Evolutionary conservation across 2,113 vertebrate species (phyloP), one percentile per base, ranked within the genome.

Genomic region (Rissa tridactyla): DNA sequence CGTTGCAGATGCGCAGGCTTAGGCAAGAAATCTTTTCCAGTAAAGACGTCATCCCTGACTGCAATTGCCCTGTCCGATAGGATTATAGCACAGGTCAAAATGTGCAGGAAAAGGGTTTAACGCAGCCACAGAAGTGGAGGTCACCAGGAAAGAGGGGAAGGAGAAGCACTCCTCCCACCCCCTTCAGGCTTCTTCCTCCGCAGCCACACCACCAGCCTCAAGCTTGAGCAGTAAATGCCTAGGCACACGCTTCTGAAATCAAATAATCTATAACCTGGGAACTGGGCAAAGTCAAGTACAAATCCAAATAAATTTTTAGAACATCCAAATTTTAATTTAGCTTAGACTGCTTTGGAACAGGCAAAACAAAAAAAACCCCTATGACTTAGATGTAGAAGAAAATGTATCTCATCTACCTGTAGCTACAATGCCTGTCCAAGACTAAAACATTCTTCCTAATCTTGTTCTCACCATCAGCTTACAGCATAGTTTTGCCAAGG

Each of bases 131-230:
- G 65, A 60, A 85, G 55, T 0, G 0, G 42, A 96, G 92, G 79
- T 88, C 85, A 90, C 47, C 76, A 91, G 94, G 87, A 90, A 92
- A 73, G 62, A 42, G 76, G 55, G 57, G 80, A 94, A 93, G 55
- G 57, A 91, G 69, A 18, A 90, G 55, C 11, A 44, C 62, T 84
- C 55, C 82, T 94, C 81, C 89, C 69, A 66, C 34, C 78, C 72
- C 19, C 77, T 82, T 69, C 73, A 85, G 65, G 27, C 88, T 79
- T 72, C 77, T 69, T 95, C 83, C 83, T 82, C 86, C 58, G 70
- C 73, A 81, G 69, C 60, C 55, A 3, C 57, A 40, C 3, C 38
- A 44, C 16, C 6, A 42, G 49, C 11, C 42, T 94, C 76, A 55
- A 69, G 44, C 3, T 58, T n/a, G 42, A 83, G 71, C 60, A 92